phyloP scores from a whole-genome alignment of 2,888 invertebrate species.

The Polydrusus pterygomalis region DNA sequence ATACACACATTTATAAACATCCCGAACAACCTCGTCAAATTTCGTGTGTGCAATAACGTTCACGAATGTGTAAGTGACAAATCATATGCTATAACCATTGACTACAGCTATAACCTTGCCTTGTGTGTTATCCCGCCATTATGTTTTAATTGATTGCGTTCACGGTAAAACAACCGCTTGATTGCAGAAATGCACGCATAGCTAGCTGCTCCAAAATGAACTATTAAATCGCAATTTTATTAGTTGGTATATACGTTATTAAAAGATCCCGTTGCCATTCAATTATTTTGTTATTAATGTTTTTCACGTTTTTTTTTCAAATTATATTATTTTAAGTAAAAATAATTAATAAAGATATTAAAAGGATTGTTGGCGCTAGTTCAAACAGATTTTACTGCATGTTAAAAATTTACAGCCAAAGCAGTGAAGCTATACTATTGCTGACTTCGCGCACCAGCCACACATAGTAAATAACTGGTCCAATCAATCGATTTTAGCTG shows the following conservation, averaged over 20 bases:
- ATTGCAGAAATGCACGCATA: slow-evolving; percentile 14
- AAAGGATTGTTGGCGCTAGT: too few relatives aligned
- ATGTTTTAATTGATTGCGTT: slow-evolving; percentile 25
- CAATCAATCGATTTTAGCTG: too few relatives aligned
- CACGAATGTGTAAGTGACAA: neutral
- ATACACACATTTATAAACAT: too few relatives aligned
- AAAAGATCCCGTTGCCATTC: neutral
- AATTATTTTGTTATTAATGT: neutral
- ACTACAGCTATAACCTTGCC: neutral
- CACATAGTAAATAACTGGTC: too few relatives aligned
- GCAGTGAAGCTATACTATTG: too few relatives aligned
- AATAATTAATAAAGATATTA: neutral
- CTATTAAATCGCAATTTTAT: slow-evolving; percentile 1
- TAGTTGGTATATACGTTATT: neutral
- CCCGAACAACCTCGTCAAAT: too few relatives aligned
- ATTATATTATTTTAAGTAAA: neutral
- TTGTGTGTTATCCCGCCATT: slow-evolving; percentile 19
- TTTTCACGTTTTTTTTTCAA: neutral
- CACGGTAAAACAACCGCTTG: slow-evolving; percentile 18
- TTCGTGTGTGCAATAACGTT: neutral
- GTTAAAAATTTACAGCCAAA: too few relatives aligned
- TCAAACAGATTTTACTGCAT: too few relatives aligned
- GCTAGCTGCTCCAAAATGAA: neutral
- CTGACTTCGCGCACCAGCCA: too few relatives aligned
- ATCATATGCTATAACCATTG: neutral